phyloP scores from a whole-genome alignment of 2,797 vertebrate species.

The Tenualosa ilisha region DNA sequence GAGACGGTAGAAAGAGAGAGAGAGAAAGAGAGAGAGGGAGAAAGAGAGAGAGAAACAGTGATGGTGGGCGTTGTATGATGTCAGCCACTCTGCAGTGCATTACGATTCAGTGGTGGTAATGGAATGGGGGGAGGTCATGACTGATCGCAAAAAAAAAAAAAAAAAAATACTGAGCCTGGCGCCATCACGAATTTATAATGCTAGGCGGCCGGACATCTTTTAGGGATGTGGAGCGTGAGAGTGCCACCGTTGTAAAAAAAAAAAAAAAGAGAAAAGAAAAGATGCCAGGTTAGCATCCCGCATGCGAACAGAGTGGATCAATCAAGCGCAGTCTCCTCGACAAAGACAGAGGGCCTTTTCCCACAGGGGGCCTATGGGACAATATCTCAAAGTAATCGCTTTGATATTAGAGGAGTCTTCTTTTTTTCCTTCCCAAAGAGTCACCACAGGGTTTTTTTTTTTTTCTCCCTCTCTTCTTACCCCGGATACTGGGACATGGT shows the following conservation, averaged over 20 bases:
- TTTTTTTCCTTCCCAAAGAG: neutral
- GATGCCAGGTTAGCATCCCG: neutral
- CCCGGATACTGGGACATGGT: neutral
- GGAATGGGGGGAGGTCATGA: neutral
- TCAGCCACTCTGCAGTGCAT: neutral
- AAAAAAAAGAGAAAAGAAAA: neutral
- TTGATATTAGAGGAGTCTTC: neutral
- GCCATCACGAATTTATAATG: neutral
- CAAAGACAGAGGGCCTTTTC: neutral
- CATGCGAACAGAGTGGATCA: neutral
- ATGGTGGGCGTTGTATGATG: neutral
- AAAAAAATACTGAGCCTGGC: neutral
- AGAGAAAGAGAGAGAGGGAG: neutral
- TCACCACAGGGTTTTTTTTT: neutral
- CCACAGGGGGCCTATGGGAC: neutral
- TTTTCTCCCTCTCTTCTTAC: neutral
- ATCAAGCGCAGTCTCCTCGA: neutral
- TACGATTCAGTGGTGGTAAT: neutral
- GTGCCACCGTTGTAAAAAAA: neutral
- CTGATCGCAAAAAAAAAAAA: neutral
- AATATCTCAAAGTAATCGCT: constrained; percentile 7
- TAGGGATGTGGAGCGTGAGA: neutral
- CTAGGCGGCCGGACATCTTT: neutral
- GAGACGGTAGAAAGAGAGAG: neutral
- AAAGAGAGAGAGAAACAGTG: neutral